Percentiles rank a stretch among this genome's conserved stretches.
phyloP scores from a whole-genome alignment of 2,888 invertebrate species.

The Dugesia japonica region DNA sequence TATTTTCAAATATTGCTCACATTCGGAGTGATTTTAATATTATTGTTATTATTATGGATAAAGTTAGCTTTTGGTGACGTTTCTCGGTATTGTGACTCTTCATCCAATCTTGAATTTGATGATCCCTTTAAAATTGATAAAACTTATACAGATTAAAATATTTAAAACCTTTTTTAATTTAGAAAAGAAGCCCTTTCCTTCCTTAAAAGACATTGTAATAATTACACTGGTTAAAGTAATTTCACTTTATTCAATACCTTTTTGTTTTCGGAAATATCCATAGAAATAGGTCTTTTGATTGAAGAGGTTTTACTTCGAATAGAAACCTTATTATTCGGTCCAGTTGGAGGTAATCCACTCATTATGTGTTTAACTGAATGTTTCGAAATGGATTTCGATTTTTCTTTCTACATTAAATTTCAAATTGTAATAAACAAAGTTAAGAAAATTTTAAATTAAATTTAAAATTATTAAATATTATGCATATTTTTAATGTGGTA shows the following conservation, averaged over 20 bases:
- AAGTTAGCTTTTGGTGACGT: no score
- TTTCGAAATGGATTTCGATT: neutral
- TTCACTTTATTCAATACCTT: neutral
- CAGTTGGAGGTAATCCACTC: neutral
- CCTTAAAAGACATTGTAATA: neutral
- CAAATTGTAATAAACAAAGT: neutral
- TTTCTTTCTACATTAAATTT: neutral
- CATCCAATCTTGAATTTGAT: neutral
- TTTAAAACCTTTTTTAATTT: neutral
- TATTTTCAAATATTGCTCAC: no score
- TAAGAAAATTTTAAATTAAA: neutral
- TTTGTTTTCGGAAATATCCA: neutral
- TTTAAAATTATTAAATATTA: no score
- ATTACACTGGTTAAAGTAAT: neutral
- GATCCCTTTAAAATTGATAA: constrained; percentile 3
- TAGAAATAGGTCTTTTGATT: neutral
- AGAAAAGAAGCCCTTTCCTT: neutral
- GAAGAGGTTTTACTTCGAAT: neutral
- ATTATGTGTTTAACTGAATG: neutral
- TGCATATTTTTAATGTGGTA: no score
- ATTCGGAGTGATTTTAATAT: no score
- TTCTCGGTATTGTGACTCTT: neutral
- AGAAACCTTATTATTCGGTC: neutral
- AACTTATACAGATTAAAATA: no score
- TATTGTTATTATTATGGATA: no score